Evolutionary conservation across 2,888 invertebrate genomes (phyloP), one percentile per base, ranked within the genome.

Genomic region (Conops quadrifasciatus): DNA sequence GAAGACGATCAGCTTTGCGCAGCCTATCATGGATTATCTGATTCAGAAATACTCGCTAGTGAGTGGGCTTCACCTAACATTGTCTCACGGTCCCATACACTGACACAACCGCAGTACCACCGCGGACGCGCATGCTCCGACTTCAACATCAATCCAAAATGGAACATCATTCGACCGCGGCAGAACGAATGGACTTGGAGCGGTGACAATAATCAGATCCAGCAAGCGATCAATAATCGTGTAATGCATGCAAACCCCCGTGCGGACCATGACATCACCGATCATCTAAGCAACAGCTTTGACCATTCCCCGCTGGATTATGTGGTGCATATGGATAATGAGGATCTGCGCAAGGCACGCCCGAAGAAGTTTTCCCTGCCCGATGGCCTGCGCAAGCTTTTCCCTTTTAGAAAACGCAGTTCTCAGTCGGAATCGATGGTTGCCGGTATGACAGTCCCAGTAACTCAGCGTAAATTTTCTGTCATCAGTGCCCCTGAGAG

Each of bases 1-100:
- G 86, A 87, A 24, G 86, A 87, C 58, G 72, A 75, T 2, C 77
- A 77, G 5, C 75, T 83, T 5, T 82, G 86, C 73, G 87, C 87
- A 19, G 88, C 87, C 76, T 87, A 92, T 59, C 89, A 93, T 78
- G 89, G 92, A 65, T 93, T 94, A 82, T 89, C 89, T 16, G 93
- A 94, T 79, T 90, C 90, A 1, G 90, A 93, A 76, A 93, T 94
- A 70, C 84, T 94, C 72, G 90, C 92, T 2, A 91, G 90, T 80
- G 94, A 93, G 83, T 92, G 92, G 89, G 84, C 85, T 13, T 81
- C 84, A 73, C 80, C 81, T 86, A 80, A 79, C 26, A 65, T 87
- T 15, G 81, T 79, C 62, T 82, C 49, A 49, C 5, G 2, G 7
- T 15, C 58, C 28, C 9, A 81, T 9, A 66, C 74, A 63, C 66